Evolutionary conservation across 2,888 invertebrate species (phyloP).

Genomic region (Oligia strigilis): DNA sequence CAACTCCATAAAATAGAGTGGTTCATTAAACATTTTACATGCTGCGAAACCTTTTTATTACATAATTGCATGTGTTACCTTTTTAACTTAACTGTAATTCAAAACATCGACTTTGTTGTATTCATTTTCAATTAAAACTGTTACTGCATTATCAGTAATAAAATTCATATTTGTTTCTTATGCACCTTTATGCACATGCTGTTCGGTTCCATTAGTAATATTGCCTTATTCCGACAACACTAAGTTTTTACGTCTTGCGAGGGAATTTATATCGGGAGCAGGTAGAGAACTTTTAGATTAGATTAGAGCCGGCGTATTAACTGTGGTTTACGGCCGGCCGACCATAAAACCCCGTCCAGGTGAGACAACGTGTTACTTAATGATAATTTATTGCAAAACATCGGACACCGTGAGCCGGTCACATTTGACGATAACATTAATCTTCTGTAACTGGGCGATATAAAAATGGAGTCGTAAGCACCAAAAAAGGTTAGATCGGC

Average conservation of each 20-base stretch:
- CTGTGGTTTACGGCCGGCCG: conserved; percentile 80
- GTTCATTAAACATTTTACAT: conserved; percentile 83
- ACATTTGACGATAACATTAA: conserved; percentile 86
- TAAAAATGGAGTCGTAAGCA: conserved; percentile 77
- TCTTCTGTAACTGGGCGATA: conserved; percentile 84
- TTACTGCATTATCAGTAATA: conserved; percentile 72
- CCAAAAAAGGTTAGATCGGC: conserved; percentile 75
- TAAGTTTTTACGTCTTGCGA: conserved; percentile 73
- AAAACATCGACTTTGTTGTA: conserved; percentile 74
- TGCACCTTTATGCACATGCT: conserved; percentile 72
- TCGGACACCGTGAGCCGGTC: conserved; percentile 76
- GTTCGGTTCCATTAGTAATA: conserved; percentile 74
- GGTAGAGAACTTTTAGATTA: conserved; percentile 86
- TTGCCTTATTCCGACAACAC: conserved; percentile 72
- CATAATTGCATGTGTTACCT: conserved; percentile 80
- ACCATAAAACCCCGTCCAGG: conserved; percentile 81
- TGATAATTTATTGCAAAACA: conserved; percentile 89
- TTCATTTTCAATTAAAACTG: conserved; percentile 74
- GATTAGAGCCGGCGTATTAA: conserved; percentile 81
- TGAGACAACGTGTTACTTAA: conserved; percentile 88
- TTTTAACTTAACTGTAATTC: conserved; percentile 75
- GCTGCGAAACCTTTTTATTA: conserved; percentile 81
- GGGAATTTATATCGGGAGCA: conserved; percentile 81
- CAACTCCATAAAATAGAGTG: conserved; percentile 85
- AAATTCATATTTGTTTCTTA: conserved; percentile 78